Evolutionary conservation across 2,113 vertebrate genomes (phyloP), one percentile per base, ranked within the genome.

Genomic region (Pygoscelis adeliae): DNA sequence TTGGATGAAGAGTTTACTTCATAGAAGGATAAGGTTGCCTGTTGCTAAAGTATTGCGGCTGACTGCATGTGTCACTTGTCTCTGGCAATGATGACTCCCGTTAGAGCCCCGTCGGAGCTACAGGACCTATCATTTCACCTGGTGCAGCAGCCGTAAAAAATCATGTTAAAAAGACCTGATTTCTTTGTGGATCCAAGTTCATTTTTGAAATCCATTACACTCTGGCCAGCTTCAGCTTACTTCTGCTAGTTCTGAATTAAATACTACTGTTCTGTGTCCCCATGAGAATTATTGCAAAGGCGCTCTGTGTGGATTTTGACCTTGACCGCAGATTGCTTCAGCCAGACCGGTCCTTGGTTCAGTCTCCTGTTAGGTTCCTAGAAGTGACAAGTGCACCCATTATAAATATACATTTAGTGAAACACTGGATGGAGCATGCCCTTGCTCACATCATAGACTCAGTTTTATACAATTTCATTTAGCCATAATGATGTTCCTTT

Each of bases 1-100:
- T 95, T 77, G 95, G 87, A 56, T 77, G 79, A 97, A 95, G 96
- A 93, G 29, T 87, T 88, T 87, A 94, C 65, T 61, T 91, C 92
- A 90, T 89, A 85, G 89, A 63, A 77, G 74, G 93, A 83, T 83
- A 80, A 94, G 55, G 36, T 62, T 90, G 91, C 62, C 38, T 70
- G 21, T 71, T 81, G 59, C 63, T 93, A 4, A 91, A 96, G 78
- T 53, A 88, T 58, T 77, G 19, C 13, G 3, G 80, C 71, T 91
- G 55, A 67, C 63, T 70, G 52, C 81, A 25, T 61, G 78, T 91
- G 92, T 88, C 69, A 69, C 87, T 91, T 67, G 65, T 92, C 73
- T 97, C 95, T 65, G 71, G n/a, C 65, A 96, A 29, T 10, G 78
- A 92, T 77, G 93, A 69, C 62, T 65, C 44, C 59, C 27, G 25